These are phyloP conservation scores for Acholoe squamosa DNA, from an alignment of 2,888 invertebrate species.

Conservation along the genomic window DNA sequence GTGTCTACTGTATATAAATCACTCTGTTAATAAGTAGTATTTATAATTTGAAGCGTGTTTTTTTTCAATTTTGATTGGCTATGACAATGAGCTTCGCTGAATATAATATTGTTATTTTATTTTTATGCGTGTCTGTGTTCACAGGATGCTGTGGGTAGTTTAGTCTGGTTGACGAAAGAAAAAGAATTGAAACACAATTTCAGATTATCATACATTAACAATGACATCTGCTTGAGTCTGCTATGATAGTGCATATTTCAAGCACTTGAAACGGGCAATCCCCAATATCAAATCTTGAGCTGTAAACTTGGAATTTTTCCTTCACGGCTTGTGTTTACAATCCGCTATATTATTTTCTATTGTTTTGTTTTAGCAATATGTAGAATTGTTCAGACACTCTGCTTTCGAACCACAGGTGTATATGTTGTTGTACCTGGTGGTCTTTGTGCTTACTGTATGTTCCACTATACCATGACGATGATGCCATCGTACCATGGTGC, in stretches of 20 bases:
- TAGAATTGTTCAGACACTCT: no score
- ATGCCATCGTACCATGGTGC: background rate
- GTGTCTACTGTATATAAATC: background rate
- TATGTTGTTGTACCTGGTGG: background rate
- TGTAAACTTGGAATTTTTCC: no score
- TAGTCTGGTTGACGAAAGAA: background rate
- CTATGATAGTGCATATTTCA: background rate
- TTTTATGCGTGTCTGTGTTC: background rate
- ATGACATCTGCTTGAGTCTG: constrained; percentile 19
- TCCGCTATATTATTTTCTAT: no score
- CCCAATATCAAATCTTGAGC: no score
- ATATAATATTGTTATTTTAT: background rate
- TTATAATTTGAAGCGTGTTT: background rate
- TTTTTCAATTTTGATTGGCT: background rate
- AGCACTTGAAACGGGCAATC: no score
- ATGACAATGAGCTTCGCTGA: background rate
- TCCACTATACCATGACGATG: background rate
- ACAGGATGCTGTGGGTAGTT: background rate
- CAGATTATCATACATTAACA: background rate
- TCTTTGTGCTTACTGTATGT: background rate
- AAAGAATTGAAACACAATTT: background rate
- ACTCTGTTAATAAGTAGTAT: background rate
- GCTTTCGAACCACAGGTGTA: no score
- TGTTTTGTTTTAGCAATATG: no score
- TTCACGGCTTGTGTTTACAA: no score